phyloP scores from a whole-genome alignment of 2,797 vertebrate genomes.

The Hydrophis major region DNA sequence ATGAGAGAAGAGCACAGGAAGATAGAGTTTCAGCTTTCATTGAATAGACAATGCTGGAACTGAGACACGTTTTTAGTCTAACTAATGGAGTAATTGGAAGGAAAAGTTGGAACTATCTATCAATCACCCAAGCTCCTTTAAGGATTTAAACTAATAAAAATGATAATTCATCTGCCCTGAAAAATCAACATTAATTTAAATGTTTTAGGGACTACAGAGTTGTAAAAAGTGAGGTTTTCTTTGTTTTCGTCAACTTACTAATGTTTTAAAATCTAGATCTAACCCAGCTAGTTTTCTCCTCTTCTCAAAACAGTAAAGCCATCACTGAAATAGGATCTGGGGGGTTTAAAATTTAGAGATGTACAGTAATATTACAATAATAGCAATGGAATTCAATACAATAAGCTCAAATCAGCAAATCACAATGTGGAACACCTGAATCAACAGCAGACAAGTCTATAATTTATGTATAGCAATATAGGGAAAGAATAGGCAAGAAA shows the following conservation, averaged over 20 bases:
- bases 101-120: background rate
- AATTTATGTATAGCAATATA: background rate
- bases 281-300: background rate
- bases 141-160: background rate
- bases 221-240: background rate
- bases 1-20: background rate
- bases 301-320: background rate
- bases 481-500: background rate
- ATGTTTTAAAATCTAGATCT: background rate
- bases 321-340: background rate
- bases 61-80: background rate
- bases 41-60: background rate
- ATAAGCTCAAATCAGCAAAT: background rate
- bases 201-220: background rate
- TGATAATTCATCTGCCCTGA: background rate
- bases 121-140: background rate
- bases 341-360: conserved; percentile 11
- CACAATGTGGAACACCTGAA: background rate
- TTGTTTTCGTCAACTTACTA: background rate
- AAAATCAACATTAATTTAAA: background rate
- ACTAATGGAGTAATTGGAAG: background rate
- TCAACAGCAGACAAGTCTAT: background rate
- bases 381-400: background rate
- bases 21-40: background rate
- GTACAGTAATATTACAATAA: background rate